Base-by-base conservation (phyloP, 2,888 invertebrate species). In the Ormyrus nitidulus region DNA sequence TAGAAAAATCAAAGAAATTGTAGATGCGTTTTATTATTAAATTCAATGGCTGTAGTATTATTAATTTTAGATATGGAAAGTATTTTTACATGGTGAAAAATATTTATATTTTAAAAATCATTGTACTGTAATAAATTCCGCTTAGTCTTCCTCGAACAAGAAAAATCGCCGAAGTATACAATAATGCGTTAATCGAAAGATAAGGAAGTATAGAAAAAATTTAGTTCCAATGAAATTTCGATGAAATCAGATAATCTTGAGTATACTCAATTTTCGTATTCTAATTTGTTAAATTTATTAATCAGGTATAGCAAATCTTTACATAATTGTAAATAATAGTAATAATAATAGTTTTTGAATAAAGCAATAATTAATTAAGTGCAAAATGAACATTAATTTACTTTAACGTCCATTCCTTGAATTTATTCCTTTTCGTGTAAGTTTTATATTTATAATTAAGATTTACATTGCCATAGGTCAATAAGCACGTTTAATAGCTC, bases 21-120 rank as follows among this genome's bases (percentile, higher is more conserved):
- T 77, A 53, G 59, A 48, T 72, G 13, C 69, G 34, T 74, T 79
- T 79, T 68, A 72, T 48, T 62, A 69, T 64, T 19, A 70, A 77
- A 77, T 58, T 76, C 64, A 71, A 68, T 11, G 65, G 56, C 48
- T 53, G 66, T 81, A 81, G 78, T 81, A 81, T 78, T 78, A 78
- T 81, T 81, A 80, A 59, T 80, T 80, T 81, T 83, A 81, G 80
- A 81, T 75, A 79, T 82, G 82, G 75, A 83, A 78, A 74, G 49
- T 75, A 77, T 85, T 85, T 81, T 84, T 82, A 34, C 83, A 78
- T 34, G 64, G 54, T 49, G 10, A 68, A 82, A 84, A 80, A 80
- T 34, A 34, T 82, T 82, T 82, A 73, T 75, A 82, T 75, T 72
- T 65, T 64, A 51, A 78, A 65, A 66, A 73, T 73, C 51, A 56